phyloP scores from a whole-genome alignment of 1,140 invertebrate species.

The Cyclina sinensis region DNA sequence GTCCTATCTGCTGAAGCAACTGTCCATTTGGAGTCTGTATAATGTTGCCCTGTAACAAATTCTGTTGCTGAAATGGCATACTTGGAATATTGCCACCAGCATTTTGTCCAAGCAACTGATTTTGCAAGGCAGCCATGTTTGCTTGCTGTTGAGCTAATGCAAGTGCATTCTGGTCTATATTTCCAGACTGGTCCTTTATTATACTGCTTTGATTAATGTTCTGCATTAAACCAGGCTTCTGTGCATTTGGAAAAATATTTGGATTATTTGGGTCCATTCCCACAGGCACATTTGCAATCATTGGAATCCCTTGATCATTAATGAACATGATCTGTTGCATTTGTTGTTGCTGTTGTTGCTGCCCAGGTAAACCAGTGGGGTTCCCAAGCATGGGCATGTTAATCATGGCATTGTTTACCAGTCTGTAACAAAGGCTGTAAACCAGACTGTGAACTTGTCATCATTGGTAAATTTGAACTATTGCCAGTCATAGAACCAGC shows the following conservation, averaged over 20 bases:
- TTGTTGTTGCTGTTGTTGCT: slow-evolving; percentile 64
- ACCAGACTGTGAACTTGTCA: slow-evolving; percentile 67
- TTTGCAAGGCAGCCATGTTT: slow-evolving; percentile 60
- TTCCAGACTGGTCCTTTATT: slow-evolving; percentile 53
- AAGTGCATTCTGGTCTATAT: slow-evolving; percentile 70
- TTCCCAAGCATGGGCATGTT: slow-evolving; percentile 73
- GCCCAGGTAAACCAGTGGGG: slow-evolving; percentile 63
- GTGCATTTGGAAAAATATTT: slow-evolving; percentile 60
- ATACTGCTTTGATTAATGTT: slow-evolving; percentile 16
- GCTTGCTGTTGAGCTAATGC: slow-evolving; percentile 68
- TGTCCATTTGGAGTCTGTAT: slow-evolving; percentile 59
- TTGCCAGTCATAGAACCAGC: slow-evolving; percentile 63
- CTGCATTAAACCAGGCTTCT: slow-evolving; percentile 59
- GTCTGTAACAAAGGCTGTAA: slow-evolving; percentile 62
- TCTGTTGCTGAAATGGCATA: slow-evolving; percentile 55
- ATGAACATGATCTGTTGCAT: slow-evolving; percentile 81
- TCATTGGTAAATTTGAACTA: slow-evolving; percentile 72
- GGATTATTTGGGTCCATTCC: slow-evolving; percentile 68
- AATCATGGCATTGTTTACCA: slow-evolving; percentile 65
- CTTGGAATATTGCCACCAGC: slow-evolving; percentile 45
- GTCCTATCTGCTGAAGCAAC: slow-evolving; percentile 62
- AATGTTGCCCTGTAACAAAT: slow-evolving; percentile 48
- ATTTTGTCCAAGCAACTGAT: slow-evolving; percentile 56
- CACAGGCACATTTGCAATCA: slow-evolving; percentile 77
- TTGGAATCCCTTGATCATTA: slow-evolving; percentile 82